These are phyloP conservation scores for Thera obeliscata DNA, from an alignment of 2,888 invertebrate species.

Conservation along the genomic window DNA sequence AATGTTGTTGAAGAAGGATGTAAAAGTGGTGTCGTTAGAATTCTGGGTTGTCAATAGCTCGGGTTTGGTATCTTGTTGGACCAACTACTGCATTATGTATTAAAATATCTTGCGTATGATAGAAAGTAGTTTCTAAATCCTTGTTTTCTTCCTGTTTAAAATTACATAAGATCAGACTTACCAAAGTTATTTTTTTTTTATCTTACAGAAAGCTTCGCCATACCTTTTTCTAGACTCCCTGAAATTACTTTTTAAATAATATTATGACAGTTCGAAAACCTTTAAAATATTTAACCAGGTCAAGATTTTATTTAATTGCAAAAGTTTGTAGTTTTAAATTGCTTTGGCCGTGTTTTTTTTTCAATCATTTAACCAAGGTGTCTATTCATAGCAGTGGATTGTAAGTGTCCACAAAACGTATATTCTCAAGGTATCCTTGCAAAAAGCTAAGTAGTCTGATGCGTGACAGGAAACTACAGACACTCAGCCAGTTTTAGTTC, in stretches of 20 bases:
- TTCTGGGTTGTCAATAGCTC: neutral
- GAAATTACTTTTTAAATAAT: neutral
- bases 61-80: slow-evolving; percentile 1
- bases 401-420: slow-evolving; percentile 28
- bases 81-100: neutral
- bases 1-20: neutral
- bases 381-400: slow-evolving; percentile 19
- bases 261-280: too few species aligned
- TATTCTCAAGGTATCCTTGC: slow-evolving; percentile 50
- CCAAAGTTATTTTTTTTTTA: neutral
- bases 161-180: neutral
- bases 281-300: neutral
- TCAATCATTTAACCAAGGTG: slow-evolving; percentile 11
- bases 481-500: slow-evolving; percentile 35
- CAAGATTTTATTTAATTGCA: neutral
- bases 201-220: neutral
- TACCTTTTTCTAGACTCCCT: neutral
- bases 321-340: slow-evolving; percentile 5
- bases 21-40: neutral
- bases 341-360: slow-evolving; percentile 13
- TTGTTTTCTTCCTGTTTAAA: neutral
- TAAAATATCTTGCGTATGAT: neutral
- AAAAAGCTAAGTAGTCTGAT: slow-evolving; percentile 51
- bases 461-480: slow-evolving; percentile 44
- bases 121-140: slow-evolving; percentile 1